Evolutionary conservation across 2,113 vertebrate species (phyloP).

Genomic region (Mohoua ochrocephala): DNA sequence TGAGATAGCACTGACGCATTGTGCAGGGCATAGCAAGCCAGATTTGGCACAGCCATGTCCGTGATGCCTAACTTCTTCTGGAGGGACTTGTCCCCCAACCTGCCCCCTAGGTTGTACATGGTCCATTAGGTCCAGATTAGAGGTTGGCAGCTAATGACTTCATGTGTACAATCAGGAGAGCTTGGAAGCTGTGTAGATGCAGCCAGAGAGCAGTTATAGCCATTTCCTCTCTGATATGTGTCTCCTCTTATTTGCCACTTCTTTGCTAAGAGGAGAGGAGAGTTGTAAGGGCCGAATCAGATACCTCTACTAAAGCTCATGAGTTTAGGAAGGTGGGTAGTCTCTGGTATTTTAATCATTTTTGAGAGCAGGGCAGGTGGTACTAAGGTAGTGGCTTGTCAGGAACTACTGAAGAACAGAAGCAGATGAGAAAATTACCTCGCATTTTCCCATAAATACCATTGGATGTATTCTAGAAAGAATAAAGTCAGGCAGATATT

Average conservation of each 20-base stretch:
- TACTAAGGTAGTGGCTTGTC: background rate
- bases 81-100: background rate
- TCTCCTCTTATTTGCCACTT: background rate
- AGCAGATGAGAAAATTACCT: background rate
- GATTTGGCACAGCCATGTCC: background rate
- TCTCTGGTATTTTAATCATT: background rate
- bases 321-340: background rate
- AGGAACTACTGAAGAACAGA: background rate
- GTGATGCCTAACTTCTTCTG: background rate
- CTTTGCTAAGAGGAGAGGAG: background rate
- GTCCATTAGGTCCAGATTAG: background rate
- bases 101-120: accelerated
- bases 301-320: background rate
- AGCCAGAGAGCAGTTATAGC: background rate
- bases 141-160: background rate
- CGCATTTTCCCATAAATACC: background rate
- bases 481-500: background rate
- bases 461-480: background rate
- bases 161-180: background rate
- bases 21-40: background rate
- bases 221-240: background rate
- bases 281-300: background rate
- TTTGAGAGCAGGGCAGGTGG: background rate
- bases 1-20: background rate
- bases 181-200: background rate